Percentiles rank a stretch among this genome's conserved stretches.
Evolutionary conservation across 2,113 vertebrate species (phyloP).

Genomic region (Anseranas semipalmata): DNA sequence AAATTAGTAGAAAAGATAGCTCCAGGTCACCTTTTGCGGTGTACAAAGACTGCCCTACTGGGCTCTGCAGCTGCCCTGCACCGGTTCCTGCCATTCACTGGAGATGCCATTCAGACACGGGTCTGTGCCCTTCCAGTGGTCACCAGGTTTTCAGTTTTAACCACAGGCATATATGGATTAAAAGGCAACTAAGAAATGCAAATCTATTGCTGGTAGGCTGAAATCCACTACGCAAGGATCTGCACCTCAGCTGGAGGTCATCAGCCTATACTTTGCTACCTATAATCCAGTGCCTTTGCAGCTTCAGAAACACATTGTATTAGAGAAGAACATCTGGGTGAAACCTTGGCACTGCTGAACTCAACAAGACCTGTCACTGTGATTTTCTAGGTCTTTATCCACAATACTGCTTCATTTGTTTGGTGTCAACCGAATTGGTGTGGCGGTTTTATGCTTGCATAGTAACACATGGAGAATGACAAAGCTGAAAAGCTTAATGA

Average conservation of each 20-base stretch:
- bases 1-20: background rate
- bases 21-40: background rate
- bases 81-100: background rate
- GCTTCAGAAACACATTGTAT: background rate
- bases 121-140: rapidly evolving
- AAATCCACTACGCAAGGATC: background rate
- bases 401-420: background rate
- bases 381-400: background rate
- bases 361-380: background rate
- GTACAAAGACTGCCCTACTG: background rate
- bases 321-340: background rate
- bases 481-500: background rate
- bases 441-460: background rate
- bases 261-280: background rate
- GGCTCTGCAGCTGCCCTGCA: background rate
- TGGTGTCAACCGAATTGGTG: background rate
- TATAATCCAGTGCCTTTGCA: background rate
- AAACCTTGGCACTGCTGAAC: background rate
- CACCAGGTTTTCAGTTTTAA: background rate
- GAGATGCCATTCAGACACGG: background rate
- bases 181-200: background rate
- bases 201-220: background rate
- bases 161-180: background rate
- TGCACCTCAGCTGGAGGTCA: background rate
- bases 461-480: background rate